phyloP scores from a whole-genome alignment of 2,888 invertebrate genomes.

The Apodemia hepburni region DNA sequence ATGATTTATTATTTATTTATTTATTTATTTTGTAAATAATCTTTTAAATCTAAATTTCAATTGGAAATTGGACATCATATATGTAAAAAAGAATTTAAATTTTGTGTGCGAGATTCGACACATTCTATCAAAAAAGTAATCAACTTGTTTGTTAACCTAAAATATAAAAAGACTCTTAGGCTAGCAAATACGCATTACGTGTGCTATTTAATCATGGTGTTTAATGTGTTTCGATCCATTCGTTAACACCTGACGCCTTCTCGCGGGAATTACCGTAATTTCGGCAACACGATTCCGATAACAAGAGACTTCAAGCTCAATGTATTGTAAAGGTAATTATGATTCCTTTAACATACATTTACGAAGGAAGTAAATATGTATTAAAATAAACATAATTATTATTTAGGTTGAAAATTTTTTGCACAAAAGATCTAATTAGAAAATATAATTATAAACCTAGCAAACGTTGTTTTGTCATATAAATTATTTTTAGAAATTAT shows the following conservation, averaged over 20 bases:
- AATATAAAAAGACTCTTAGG: neutral
- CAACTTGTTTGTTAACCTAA: neutral
- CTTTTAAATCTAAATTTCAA: no score
- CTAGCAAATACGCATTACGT: neutral
- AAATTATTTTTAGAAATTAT: no score
- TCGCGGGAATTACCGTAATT: conserved; percentile 12
- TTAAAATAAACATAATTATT: neutral
- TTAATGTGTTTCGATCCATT: conserved; percentile 1
- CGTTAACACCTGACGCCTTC: conserved; percentile 12
- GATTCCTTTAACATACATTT: no score
- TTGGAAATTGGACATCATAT: no score
- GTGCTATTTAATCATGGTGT: neutral
- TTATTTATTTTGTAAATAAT: no score
- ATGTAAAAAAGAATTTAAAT: no score
- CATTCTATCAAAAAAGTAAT: neutral
- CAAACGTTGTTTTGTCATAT: no score
- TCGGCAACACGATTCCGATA: neutral
- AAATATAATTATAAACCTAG: no score
- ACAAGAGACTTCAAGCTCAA: neutral
- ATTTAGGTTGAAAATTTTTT: neutral
- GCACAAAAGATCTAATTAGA: no score
- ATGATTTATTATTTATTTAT: no score
- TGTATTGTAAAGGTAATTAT: no score
- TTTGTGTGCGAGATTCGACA: no score
- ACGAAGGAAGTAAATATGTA: neutral